Evolutionary conservation across 2,797 vertebrate species (phyloP).

Genomic region (Benthosema pterotum): DNA sequence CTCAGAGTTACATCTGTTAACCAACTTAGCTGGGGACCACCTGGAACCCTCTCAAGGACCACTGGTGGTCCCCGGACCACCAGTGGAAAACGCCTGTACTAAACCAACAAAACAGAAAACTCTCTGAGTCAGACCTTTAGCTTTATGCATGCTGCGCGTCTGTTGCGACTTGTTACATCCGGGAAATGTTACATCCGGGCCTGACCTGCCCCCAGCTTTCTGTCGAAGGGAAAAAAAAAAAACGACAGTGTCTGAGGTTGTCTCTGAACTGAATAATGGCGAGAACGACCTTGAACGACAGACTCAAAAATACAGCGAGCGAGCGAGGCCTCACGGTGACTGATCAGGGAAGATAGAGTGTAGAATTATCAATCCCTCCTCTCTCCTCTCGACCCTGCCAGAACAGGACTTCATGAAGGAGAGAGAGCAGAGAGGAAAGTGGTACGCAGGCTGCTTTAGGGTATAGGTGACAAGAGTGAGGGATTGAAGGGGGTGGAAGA

Average conservation of each 20-base stretch:
- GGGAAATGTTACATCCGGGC: too few species aligned
- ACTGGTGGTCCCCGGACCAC: too few species aligned
- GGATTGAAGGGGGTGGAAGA: conserved; percentile 71
- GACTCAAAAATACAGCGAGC: conserved; percentile 49
- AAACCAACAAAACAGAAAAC: too few species aligned
- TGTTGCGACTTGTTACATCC: too few species aligned
- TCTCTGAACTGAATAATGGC: conserved; percentile 44
- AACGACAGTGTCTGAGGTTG: conserved; percentile 6
- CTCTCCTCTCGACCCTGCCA: conserved; percentile 77
- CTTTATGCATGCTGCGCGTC: too few species aligned
- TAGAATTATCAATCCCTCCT: conserved; percentile 67
- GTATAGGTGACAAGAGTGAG: conserved; percentile 74
- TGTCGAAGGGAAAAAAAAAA: too few species aligned
- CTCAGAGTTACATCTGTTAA: too few species aligned
- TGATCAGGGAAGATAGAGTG: conserved; percentile 67
- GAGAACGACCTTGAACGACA: conserved; percentile 73
- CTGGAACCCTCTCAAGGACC: too few species aligned
- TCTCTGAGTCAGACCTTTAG: too few species aligned
- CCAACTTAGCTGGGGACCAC: too few species aligned
- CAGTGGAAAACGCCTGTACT: too few species aligned
- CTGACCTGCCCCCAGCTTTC: too few species aligned
- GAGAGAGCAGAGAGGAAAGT: conserved; percentile 58
- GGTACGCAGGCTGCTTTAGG: conserved; percentile 62
- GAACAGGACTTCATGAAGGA: conserved; percentile 60
- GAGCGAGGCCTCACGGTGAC: conserved; percentile 48